Evolutionary conservation across 2,113 vertebrate genomes (phyloP).

Genomic region (Xiphorhynchus elegans): DNA sequence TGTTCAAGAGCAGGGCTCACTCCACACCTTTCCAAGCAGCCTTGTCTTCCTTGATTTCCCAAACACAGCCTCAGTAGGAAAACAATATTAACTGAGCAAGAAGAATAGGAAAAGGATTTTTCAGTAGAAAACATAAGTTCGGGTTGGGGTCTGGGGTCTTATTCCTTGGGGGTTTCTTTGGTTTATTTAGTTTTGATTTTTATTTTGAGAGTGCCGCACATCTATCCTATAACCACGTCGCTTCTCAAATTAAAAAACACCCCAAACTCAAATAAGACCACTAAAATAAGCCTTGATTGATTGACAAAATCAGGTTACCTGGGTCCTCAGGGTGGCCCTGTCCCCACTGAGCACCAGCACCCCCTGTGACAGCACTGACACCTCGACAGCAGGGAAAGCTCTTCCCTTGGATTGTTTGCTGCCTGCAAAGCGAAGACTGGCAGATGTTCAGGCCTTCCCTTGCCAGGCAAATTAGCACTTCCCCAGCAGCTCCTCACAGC

Average conservation of each 20-base stretch:
- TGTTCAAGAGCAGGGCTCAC: neutral
- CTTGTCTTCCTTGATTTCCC: constrained; percentile 38
- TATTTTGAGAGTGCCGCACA: neutral
- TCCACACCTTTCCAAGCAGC: constrained; percentile 27
- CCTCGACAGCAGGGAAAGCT: neutral
- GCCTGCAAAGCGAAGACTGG: constrained; percentile 15
- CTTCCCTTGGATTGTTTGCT: constrained; percentile 10
- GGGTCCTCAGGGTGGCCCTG: neutral
- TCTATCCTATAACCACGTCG: neutral
- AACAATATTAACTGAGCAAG: neutral
- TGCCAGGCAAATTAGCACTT: constrained; percentile 59
- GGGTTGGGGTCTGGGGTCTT: neutral
- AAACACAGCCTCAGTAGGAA: constrained; percentile 15
- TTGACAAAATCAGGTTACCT: neutral
- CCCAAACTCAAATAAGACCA: neutral
- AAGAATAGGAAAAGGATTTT: neutral
- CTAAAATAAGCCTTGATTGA: constrained; percentile 6
- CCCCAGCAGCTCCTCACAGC: neutral
- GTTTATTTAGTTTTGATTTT: no score
- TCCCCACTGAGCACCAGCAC: neutral
- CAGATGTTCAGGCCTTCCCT: constrained; percentile 51
- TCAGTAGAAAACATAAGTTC: neutral
- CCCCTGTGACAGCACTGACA: neutral
- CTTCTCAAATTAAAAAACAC: neutral
- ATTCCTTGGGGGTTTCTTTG: neutral